Base-by-base conservation (phyloP, 2,888 invertebrate genomes). In the Scelioninae gen. 1 region DNA sequence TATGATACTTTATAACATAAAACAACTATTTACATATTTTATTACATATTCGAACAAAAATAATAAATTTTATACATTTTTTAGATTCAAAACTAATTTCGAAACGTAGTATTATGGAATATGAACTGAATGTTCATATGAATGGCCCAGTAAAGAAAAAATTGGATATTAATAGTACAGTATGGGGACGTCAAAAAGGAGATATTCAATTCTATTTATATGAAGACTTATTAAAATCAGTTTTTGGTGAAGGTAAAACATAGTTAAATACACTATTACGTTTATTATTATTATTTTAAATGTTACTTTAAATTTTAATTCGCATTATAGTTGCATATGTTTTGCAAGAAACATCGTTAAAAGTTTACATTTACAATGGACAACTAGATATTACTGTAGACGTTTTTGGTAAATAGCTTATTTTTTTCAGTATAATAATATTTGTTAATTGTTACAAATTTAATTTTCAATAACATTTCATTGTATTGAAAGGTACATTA, bases 211-310 rank as follows among this genome's bases (percentile, higher is more conserved):
- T 45, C 31, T 74, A 23, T 43, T 65, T 75, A 16, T 75, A 29
- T 65, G 38, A 55, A 55, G 74, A 75, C 53, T 38, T 65, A 15
- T 34, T 75, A 34, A 55, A 56, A 47, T 75, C 74, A 15, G 74
- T 65, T 45, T 47, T 56, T 31, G n/a, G 29, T 9, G 47, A 75
- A 75, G 74, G 74, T 75, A 65, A 11, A 32, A 31, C 7, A n/a
- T 9, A 10, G n/a, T 11, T 43, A 1, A n/a, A 38, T 34, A 38
- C 5, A 38, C 5, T 9, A 38, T n/a, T n/a, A 38, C 8, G 4
- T 4, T 38, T 4, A 1, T 38, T 38, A 9, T 38, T 38, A 38
- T 5, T 4, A 38, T 38, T 0, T 38, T 38, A 38, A 34, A 8
- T 34, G 8, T 38, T 38, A 38, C 5, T 9, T 9, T 9, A 1